Evolutionary conservation across 2,797 vertebrate species (phyloP), one percentile per base, ranked within the genome.

Genomic region (Myotis findleyi): DNA sequence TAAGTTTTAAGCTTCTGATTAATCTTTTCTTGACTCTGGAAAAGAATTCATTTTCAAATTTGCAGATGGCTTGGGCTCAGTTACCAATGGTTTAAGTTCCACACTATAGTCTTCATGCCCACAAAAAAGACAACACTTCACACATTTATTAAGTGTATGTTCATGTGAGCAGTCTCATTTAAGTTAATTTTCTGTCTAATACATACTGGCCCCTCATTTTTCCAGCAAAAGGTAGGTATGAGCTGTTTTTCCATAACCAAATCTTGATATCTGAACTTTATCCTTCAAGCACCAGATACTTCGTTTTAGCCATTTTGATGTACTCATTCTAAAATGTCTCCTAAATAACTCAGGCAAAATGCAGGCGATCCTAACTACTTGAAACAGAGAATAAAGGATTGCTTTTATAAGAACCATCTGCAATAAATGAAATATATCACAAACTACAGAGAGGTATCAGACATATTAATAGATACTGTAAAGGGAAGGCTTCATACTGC

Each of bases 91-190:
- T 83, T 93, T 94, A 64, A 89, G 89, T 93, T 89, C 64, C 89
- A 44, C 44, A 92, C 47, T 77, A 11, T 87, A 87, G 11, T 69
- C 21, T 89, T 82, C 14, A 62, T 62, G 13, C 17, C 41, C 30
- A 82, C 20, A 91, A 77, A 41, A 81, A 95, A 93, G n/a, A 87
- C 77, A 94, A 93, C 8, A 76, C 20, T 95, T 91, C 27, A 44
- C 33, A 83, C 49, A 83, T 64, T 83, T 41, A 82, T 68, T 89
- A 85, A 41, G 30, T 75, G 7, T 51, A 66, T 59, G 2, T 89
- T 89, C 47, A 86, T 44, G 10, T 41, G 18, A 87, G 33, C 47
- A 69, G 49, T 21, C 13, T 86, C 64, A 93, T 77, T 91, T 38
- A 73, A 59, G 59, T 77, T 95, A 93, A 73, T 87, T 84, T 88